A percentile compares a stretch with the other conserved stretches of the same genome.
These are phyloP conservation scores for Rhamnusium bicolor DNA, from an alignment of 2,888 invertebrate genomes.

Conservation along the genomic window DNA sequence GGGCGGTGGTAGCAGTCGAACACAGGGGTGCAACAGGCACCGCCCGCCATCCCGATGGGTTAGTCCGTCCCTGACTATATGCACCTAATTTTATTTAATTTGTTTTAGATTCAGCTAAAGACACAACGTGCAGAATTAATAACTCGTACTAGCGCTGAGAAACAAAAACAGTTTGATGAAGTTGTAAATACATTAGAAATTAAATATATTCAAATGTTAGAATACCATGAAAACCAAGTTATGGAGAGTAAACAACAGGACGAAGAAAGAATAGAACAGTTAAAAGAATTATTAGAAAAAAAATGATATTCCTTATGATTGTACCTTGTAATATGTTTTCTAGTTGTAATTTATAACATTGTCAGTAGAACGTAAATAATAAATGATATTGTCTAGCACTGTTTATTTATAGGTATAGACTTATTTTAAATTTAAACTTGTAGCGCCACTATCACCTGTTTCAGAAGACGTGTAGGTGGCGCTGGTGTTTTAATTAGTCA, in stretches of 20 bases:
- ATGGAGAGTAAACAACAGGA: slow-evolving; percentile 52
- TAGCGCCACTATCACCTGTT: slow-evolving; percentile 9
- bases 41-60: too few species aligned
- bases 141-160: slow-evolving; percentile 55
- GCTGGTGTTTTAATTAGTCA: slow-evolving; percentile 25
- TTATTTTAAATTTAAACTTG: not conserved
- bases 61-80: not conserved
- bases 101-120: slow-evolving; percentile 57
- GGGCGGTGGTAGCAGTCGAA: too few species aligned
- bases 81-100: not conserved
- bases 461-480: slow-evolving; percentile 8
- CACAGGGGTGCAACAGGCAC: too few species aligned
- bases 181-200: slow-evolving; percentile 60
- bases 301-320: slow-evolving; percentile 55
- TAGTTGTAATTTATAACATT: not conserved
- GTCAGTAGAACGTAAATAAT: not conserved
- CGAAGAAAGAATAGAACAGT: slow-evolving; percentile 55
- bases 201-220: slow-evolving; percentile 62
- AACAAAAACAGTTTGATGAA: slow-evolving; percentile 60
- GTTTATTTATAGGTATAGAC: too few species aligned
- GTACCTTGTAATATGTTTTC: not conserved
- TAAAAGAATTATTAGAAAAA: slow-evolving; percentile 54
- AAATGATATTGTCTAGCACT: not conserved
- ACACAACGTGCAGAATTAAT: slow-evolving; percentile 61
- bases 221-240: slow-evolving; percentile 55